Conservation (phyloP, 2,797 vertebrate species). For the Nothura maculosa region DNA sequence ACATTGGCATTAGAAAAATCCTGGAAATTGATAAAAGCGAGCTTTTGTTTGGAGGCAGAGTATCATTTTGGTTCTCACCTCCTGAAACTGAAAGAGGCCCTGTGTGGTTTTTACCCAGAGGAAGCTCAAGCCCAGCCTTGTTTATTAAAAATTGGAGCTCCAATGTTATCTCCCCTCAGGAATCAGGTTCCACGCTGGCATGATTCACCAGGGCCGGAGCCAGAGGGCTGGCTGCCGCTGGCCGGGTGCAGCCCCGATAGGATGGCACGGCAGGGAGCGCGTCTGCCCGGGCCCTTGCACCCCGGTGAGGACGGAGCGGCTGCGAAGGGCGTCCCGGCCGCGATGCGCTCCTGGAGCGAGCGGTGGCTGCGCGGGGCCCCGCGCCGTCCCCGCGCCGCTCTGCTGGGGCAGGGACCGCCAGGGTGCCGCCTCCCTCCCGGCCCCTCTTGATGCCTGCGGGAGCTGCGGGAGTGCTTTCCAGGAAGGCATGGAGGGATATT, state of each 20-base stretch:
- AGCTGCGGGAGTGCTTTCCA: not conserved
- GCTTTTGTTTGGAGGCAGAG: slow-evolving; percentile 46
- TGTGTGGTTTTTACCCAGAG: slow-evolving; percentile 60
- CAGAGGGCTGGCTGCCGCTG: slow-evolving; percentile 33
- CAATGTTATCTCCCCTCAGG: slow-evolving; percentile 41
- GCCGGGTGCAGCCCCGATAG: not conserved
- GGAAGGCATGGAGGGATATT: not conserved
- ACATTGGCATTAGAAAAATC: slow-evolving; percentile 36
- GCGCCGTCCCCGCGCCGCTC: not conserved
- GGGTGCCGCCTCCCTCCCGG: not conserved
- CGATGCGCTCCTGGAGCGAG: too few relatives aligned
- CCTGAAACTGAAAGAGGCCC: slow-evolving; percentile 46
- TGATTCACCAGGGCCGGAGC: slow-evolving; percentile 33
- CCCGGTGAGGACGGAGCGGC: rapidly evolving
- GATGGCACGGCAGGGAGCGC: slow-evolving; percentile 11
- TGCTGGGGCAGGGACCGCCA: not conserved
- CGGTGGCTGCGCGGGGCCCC: too few relatives aligned
- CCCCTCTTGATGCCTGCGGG: not conserved
- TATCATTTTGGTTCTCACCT: slow-evolving; percentile 39
- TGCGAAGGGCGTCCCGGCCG: too few relatives aligned
- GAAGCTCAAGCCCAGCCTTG: slow-evolving; percentile 57
- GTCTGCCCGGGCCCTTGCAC: not conserved
- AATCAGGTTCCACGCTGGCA: slow-evolving; percentile 40
- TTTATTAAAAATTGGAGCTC: slow-evolving; percentile 9
- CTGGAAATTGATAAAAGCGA: slow-evolving; percentile 54